Conservation (phyloP, 2,888 invertebrate species). For the Phengaris alcon region DNA sequence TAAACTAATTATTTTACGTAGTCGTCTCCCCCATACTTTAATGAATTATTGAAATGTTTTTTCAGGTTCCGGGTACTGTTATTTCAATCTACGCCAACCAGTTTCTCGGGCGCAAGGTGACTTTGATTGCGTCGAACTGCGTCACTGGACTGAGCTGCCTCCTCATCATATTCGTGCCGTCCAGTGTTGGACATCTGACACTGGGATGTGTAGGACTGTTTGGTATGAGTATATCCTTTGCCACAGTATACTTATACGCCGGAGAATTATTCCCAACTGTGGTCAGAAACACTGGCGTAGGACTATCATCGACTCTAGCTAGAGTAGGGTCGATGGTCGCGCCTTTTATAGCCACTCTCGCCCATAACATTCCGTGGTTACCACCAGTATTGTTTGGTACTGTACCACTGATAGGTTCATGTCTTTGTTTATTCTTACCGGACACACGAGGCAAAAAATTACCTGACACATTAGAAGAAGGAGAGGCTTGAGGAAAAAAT, state of each 20-base stretch:
- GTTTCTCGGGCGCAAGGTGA: slow-evolving; percentile 82
- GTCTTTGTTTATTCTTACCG: slow-evolving; percentile 84
- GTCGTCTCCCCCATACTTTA: background rate
- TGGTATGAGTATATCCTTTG: slow-evolving; percentile 90
- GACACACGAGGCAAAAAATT: slow-evolving; percentile 88
- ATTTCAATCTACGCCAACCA: slow-evolving; percentile 83
- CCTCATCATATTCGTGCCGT: slow-evolving; percentile 78
- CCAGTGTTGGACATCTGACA: slow-evolving; percentile 74
- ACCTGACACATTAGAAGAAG: slow-evolving; percentile 90
- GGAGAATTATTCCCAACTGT: slow-evolving; percentile 95
- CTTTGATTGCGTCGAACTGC: slow-evolving; percentile 82
- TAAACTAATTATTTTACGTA: too few species aligned
- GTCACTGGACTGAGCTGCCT: slow-evolving; percentile 83
- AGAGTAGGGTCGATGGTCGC: slow-evolving; percentile 92
- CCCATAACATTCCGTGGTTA: slow-evolving; percentile 76
- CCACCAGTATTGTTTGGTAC: slow-evolving; percentile 87
- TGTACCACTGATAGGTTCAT: slow-evolving; percentile 83
- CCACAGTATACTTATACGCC: slow-evolving; percentile 91
- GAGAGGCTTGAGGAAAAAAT: slow-evolving; percentile 70
- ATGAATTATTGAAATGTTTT: slow-evolving; percentile 33
- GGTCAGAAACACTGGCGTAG: slow-evolving; percentile 91
- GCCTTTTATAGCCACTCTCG: slow-evolving; percentile 87
- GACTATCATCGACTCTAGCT: slow-evolving; percentile 90
- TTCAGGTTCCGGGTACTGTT: slow-evolving; percentile 80
- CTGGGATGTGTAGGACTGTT: slow-evolving; percentile 88